These are phyloP conservation scores for Andricus quercusramuli DNA, from an alignment of 2,888 invertebrate genomes.

Conservation along the genomic window DNA sequence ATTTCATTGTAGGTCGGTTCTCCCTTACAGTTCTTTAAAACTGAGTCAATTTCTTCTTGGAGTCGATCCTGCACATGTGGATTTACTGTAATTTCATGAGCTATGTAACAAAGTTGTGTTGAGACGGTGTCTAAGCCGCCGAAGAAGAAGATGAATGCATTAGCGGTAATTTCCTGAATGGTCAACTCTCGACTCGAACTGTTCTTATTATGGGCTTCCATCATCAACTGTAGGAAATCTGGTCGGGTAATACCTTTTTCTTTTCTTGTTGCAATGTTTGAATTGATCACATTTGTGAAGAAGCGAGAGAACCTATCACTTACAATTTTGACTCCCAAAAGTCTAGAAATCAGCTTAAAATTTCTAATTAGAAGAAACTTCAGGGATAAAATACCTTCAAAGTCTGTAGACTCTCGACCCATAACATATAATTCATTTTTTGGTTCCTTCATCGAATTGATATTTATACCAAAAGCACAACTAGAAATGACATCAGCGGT, in stretches of 20 bases:
- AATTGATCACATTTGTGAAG: conserved; percentile 52
- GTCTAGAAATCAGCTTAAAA: conserved; percentile 50
- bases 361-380: conserved; percentile 53
- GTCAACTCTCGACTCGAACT: not conserved
- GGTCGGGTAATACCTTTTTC: conserved; percentile 60
- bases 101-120: conserved; percentile 62
- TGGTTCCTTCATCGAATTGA: conserved; percentile 70
- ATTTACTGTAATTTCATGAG: conserved; percentile 62
- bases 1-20: conserved; percentile 77
- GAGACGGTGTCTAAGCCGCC: conserved; percentile 50
- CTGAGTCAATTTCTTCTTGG: conserved; percentile 70
- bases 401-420: conserved; percentile 62
- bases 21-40: conserved; percentile 62
- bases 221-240: conserved; percentile 71
- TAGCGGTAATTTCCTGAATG: not conserved
- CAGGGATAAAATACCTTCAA: conserved; percentile 45
- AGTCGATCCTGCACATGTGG: conserved; percentile 64
- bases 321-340: conserved; percentile 51
- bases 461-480: conserved; percentile 78
- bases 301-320: conserved; percentile 45
- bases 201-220: conserved; percentile 61
- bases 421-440: conserved; percentile 70
- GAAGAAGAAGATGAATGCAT: conserved; percentile 4
- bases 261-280: conserved; percentile 55
- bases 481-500: conserved; percentile 79